Evolutionary conservation across 30 jellyfish, hydroid and myxozoan genomes (phyloP).

Genomic region (Phacellophora camtschatica): DNA sequence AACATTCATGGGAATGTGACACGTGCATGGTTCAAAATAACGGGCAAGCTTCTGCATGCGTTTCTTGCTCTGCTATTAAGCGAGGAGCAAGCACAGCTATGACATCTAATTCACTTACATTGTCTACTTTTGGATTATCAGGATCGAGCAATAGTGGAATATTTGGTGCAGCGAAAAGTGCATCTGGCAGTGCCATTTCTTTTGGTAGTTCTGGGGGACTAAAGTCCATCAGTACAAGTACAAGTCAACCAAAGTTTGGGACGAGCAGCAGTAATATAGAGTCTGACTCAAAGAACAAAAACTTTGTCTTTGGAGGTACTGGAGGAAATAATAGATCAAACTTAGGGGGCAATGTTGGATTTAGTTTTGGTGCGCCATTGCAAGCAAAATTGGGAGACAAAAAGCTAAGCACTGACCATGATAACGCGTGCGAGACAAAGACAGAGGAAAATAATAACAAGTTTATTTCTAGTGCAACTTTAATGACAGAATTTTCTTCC

Average conservation of each 20-base stretch:
- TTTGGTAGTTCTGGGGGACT: constrained; percentile 21
- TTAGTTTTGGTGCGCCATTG: constrained; percentile 31
- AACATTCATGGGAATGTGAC: constrained; percentile 69
- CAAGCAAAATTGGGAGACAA: too few relatives aligned
- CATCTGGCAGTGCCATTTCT: constrained; percentile 1
- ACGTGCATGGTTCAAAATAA: constrained; percentile 58
- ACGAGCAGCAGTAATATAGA: neutral
- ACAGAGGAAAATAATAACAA: constrained; percentile 53
- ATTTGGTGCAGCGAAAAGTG: neutral
- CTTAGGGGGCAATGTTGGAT: constrained; percentile 20
- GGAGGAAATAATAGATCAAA: neutral
- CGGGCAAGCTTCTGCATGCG: constrained; percentile 28
- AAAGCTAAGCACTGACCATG: neutral
- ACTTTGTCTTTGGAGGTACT: neutral
- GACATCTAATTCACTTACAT: neutral
- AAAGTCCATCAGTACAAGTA: neutral
- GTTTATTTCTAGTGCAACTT: neutral
- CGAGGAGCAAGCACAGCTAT: constrained; percentile 30
- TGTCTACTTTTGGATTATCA: neutral
- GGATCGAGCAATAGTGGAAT: neutral
- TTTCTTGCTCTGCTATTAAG: constrained; percentile 62
- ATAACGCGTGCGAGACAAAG: neutral
- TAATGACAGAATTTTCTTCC: neutral
- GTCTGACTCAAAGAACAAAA: too few relatives aligned
- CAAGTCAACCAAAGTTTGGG: neutral